phyloP scores from a whole-genome alignment of 2,113 vertebrate species.

The Myodes glareolus region DNA sequence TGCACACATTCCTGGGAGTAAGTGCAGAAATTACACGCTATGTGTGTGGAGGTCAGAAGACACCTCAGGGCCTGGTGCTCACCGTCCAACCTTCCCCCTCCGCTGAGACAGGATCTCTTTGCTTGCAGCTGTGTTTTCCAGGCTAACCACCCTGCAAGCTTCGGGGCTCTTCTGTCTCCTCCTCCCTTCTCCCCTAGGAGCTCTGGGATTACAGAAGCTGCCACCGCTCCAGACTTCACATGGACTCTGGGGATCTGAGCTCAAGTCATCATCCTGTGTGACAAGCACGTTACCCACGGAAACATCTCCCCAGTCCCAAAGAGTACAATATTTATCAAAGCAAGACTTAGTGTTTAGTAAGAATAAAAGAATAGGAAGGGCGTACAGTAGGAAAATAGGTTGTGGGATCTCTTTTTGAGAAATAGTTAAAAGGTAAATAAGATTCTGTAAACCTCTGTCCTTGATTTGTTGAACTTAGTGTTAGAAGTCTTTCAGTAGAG shows the following conservation, averaged over 20 bases:
- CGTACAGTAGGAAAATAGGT: neutral
- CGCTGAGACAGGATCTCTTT: neutral
- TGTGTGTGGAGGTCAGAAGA: neutral
- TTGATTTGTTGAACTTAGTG: neutral
- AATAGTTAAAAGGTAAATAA: slow-evolving; percentile 7
- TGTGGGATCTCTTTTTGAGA: slow-evolving; percentile 5
- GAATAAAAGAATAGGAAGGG: neutral
- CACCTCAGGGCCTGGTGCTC: neutral
- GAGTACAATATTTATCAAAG: neutral
- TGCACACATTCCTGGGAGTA: neutral
- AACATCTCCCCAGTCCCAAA: neutral
- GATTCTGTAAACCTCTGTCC: neutral
- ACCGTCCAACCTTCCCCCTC: too few relatives aligned
- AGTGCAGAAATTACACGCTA: neutral
- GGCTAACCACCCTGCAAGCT: too few relatives aligned
- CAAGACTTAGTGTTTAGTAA: neutral
- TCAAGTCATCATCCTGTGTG: neutral
- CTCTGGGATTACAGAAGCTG: neutral
- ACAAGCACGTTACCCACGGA: neutral
- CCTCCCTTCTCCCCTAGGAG: neutral
- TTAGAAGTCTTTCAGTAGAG: neutral
- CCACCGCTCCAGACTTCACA: neutral
- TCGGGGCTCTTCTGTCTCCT: neutral
- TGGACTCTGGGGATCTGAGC: neutral
- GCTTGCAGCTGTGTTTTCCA: neutral